phyloP scores from a whole-genome alignment of 2,888 invertebrate genomes.

The Tyria jacobaeae region DNA sequence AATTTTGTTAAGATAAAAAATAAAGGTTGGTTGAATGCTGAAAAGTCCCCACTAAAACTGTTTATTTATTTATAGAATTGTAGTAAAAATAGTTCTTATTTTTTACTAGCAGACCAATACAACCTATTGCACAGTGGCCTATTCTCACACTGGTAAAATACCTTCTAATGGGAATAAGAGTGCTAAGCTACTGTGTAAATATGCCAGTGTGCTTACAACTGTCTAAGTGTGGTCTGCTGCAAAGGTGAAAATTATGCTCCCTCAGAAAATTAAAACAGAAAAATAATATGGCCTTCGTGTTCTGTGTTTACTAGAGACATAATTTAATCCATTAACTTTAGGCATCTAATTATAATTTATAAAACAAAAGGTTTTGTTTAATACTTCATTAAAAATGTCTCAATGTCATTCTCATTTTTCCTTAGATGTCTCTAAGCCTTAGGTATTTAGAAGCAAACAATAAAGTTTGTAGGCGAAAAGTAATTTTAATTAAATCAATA shows the following conservation, averaged over 20 bases:
- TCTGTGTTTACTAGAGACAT: neutral
- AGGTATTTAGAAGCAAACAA: neutral
- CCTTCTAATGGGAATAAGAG: neutral
- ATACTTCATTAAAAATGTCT: neutral
- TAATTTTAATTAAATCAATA: slow-evolving; percentile 2
- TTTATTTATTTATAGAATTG: neutral
- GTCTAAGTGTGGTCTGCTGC: too few relatives aligned
- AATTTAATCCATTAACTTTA: neutral
- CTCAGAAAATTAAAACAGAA: neutral
- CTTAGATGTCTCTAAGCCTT: too few relatives aligned
- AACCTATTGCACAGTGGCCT: neutral
- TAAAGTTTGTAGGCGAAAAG: neutral
- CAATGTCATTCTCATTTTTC: neutral
- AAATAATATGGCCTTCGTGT: neutral
- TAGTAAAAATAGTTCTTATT: neutral
- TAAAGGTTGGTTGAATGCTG: neutral
- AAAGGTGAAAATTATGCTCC: too few relatives aligned
- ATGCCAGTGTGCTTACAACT: too few relatives aligned
- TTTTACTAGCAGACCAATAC: neutral
- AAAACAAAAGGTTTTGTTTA: neutral
- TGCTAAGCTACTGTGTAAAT: too few relatives aligned
- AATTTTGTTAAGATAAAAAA: slow-evolving; percentile 10
- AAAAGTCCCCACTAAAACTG: neutral
- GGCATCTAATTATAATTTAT: neutral
- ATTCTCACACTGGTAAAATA: neutral